Base-by-base conservation (phyloP, 2,888 invertebrate genomes). In the Troglohyphantes excavatus region DNA sequence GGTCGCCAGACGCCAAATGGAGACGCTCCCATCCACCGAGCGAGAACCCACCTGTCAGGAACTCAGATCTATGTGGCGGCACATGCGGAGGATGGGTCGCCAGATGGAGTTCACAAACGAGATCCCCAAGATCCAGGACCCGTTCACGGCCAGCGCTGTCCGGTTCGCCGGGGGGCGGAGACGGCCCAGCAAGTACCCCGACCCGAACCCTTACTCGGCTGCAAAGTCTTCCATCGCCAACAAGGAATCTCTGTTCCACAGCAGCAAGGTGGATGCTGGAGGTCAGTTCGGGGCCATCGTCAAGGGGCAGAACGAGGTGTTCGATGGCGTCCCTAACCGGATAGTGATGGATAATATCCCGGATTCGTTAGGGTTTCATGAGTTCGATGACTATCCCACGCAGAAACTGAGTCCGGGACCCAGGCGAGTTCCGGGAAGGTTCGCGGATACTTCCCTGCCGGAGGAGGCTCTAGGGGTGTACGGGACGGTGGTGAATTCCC, bases 11-110 rank as follows among this genome's bases (percentile, higher is more conserved):
- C 65, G 91, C 1, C 91, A 91, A 29, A 76, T 89, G 53, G 46
- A 79, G 53, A 87, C 87, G 6, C 23, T 72, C 0, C 83, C 79
- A 2, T 6, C 73, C 13, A 21, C 53, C 2, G 90, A 91, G 19
- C 61, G 85, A 46, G 97, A 97, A 93, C 97, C 97, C 0, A 96
- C 96, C 78, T 98, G 98, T 93, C 97, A 97, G 92, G 96, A 97
- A 93, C 94, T 98, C 73, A 95, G 97, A 90, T 96, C 96, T 11
- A 97, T 98, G 97, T 98, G 97, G 98, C 96, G 96, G 93, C 97
- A 97, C 94, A 97, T 97, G 19, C 97, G 97, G 94, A 94, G 97
- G 89, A 97, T 97, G 94, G 97, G 97, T 73, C 95, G 97, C 59
- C 96, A 97, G 19, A 96, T 97, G 6, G 97, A 97, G 94, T 96